Percentiles rank a stretch among this genome's conserved stretches.
These are phyloP conservation scores for Coenonympha arcania DNA, from an alignment of 2,888 invertebrate genomes.

Conservation along the genomic window DNA sequence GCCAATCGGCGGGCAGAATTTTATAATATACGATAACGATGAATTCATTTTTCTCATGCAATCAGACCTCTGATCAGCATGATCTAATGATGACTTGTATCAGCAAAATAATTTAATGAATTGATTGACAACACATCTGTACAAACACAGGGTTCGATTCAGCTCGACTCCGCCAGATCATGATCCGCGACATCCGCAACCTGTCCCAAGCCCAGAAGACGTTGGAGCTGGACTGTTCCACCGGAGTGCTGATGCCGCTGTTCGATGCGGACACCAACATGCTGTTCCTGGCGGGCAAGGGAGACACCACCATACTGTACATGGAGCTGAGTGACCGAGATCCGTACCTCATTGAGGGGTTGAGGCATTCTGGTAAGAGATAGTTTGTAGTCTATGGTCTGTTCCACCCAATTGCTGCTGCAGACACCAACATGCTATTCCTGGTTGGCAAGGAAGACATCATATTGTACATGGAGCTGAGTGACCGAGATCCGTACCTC, in stretches of 20 bases:
- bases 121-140: background rate
- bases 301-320: constrained; percentile 92
- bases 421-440: no score
- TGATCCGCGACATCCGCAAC: constrained; percentile 89
- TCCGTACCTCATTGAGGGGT: constrained; percentile 90
- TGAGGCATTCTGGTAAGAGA: constrained; percentile 80
- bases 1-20: no score
- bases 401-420: no score
- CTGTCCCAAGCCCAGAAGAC: constrained; percentile 84
- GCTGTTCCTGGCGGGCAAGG: constrained; percentile 95
- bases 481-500: constrained; percentile 90
- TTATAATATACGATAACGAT: no score
- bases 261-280: constrained; percentile 95
- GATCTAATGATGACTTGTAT: no score
- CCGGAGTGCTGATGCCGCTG: constrained; percentile 92
- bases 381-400: no score
- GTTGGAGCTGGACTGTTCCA: constrained; percentile 87
- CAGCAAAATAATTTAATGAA: no score
- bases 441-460: constrained; percentile 96
- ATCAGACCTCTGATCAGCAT: no score
- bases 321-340: constrained; percentile 92
- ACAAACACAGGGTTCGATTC: constrained; percentile 80
- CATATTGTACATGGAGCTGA: constrained; percentile 91
- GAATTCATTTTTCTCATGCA: no score
- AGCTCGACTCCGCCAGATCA: constrained; percentile 88